Evolutionary conservation across 1,140 invertebrate genomes (phyloP).

Genomic region (Heliconius melpomene): DNA sequence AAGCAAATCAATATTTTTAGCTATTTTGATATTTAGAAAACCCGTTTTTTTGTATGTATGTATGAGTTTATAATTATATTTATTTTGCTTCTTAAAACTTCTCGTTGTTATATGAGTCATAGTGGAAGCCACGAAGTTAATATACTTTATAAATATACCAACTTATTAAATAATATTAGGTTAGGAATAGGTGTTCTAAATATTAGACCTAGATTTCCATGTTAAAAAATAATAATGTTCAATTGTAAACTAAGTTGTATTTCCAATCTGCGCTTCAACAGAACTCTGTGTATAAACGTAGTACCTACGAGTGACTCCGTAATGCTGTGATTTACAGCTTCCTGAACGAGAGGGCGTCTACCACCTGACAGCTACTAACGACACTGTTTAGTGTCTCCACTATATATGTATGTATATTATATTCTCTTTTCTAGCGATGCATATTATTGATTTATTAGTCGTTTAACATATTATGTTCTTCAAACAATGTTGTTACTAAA

Average conservation of each 20-base stretch:
- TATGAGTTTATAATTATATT: background rate
- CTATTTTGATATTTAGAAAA: too few relatives aligned
- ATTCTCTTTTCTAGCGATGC: background rate
- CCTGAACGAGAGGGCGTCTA: slow-evolving; percentile 56
- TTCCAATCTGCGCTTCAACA: slow-evolving; percentile 32
- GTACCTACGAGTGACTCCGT: slow-evolving; percentile 27
- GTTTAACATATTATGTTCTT: background rate
- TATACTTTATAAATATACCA: too few relatives aligned
- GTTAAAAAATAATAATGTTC: background rate
- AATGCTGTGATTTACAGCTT: slow-evolving; percentile 69
- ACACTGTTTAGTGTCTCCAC: slow-evolving; percentile 25
- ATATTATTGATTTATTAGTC: background rate
- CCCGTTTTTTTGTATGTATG: too few relatives aligned
- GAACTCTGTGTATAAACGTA: slow-evolving; percentile 43
- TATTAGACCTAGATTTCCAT: background rate
- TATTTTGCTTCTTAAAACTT: background rate
- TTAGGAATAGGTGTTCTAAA: too few relatives aligned
- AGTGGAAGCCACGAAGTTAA: too few relatives aligned
- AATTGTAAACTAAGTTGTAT: background rate
- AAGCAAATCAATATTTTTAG: too few relatives aligned
- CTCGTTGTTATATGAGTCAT: too few relatives aligned
- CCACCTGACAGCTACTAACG: slow-evolving; percentile 31
- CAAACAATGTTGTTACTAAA: too few relatives aligned
- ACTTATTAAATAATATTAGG: too few relatives aligned
- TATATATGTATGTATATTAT: background rate